Evolutionary conservation across 2,797 vertebrate species (phyloP).

Genomic region (Sebastes hopkinsi): DNA sequence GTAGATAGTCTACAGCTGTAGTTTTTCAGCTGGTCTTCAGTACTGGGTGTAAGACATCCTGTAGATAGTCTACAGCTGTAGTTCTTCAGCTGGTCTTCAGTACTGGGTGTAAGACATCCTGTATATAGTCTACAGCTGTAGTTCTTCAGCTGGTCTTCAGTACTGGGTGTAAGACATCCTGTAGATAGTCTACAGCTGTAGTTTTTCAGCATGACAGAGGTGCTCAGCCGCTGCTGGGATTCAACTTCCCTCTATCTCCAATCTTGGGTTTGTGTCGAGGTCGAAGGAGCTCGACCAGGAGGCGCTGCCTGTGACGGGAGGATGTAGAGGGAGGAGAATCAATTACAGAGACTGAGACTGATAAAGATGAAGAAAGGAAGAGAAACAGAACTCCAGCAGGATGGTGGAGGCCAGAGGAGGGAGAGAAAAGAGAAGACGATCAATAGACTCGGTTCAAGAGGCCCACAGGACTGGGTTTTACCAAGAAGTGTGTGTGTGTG

Average conservation of each 20-base stretch:
- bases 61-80: background rate
- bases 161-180: no score
- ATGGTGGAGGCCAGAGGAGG: background rate
- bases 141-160: background rate
- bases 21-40: background rate
- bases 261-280: slow-evolving; percentile 8
- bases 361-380: slow-evolving; percentile 7
- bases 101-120: no score
- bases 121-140: background rate
- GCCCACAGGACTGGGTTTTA: slow-evolving; percentile 18
- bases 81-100: no score
- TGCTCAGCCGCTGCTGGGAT: background rate
- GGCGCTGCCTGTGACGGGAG: slow-evolving; percentile 29
- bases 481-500: slow-evolving; percentile 9
- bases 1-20: no score
- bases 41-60: background rate
- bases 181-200: background rate
- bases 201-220: background rate
- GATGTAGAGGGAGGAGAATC: slow-evolving; percentile 43
- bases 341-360: slow-evolving; percentile 26
- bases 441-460: slow-evolving; percentile 48
- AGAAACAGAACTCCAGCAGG: slow-evolving; percentile 16
- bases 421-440: slow-evolving; percentile 30
- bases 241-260: background rate
- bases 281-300: slow-evolving; percentile 8